Percentiles rank a stretch among this genome's conserved stretches.
Evolutionary conservation across 2,797 vertebrate genomes (phyloP).

Genomic region (Euthynnus affinis): DNA sequence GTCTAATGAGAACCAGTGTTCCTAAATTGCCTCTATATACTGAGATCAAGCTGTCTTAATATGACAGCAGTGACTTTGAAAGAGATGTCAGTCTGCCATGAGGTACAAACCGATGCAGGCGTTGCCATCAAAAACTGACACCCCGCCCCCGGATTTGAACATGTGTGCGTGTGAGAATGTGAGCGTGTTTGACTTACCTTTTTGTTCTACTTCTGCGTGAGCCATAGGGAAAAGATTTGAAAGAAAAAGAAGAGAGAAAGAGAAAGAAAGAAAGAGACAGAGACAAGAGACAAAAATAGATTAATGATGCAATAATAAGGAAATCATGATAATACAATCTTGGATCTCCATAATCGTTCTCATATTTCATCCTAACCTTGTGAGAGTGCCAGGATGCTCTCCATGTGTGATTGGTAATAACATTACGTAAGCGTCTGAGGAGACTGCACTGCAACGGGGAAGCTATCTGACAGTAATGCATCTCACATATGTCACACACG

Average conservation of each 20-base stretch:
- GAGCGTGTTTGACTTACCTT: constrained; percentile 91
- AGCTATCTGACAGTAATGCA: constrained; percentile 73
- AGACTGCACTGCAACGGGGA: constrained; percentile 58
- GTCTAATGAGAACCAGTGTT: constrained; percentile 77
- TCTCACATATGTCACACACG: constrained; percentile 65
- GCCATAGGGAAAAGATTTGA: constrained; percentile 69
- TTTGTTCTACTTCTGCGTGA: constrained; percentile 99
- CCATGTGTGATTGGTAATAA: constrained; percentile 81
- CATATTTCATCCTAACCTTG: constrained; percentile 86
- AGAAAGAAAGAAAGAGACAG: constrained; percentile 59
- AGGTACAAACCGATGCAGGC: constrained; percentile 65
- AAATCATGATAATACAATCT: constrained; percentile 85
- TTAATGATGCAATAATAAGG: constrained; percentile 88
- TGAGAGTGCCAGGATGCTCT: constrained; percentile 81
- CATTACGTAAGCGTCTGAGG: constrained; percentile 78
- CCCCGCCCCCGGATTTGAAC: constrained; percentile 36
- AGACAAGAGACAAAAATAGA: constrained; percentile 83
- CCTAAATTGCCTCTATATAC: constrained; percentile 73
- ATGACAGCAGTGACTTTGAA: constrained; percentile 70
- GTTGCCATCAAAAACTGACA: constrained; percentile 58
- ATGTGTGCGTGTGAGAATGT: constrained; percentile 49
- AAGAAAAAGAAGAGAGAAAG: constrained; percentile 40
- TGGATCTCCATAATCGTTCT: constrained; percentile 81
- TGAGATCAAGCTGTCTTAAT: constrained; percentile 73
- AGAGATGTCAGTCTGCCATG: constrained; percentile 65